These are phyloP conservation scores for Plebejus argus DNA, from an alignment of 2,888 invertebrate genomes.

Conservation along the genomic window DNA sequence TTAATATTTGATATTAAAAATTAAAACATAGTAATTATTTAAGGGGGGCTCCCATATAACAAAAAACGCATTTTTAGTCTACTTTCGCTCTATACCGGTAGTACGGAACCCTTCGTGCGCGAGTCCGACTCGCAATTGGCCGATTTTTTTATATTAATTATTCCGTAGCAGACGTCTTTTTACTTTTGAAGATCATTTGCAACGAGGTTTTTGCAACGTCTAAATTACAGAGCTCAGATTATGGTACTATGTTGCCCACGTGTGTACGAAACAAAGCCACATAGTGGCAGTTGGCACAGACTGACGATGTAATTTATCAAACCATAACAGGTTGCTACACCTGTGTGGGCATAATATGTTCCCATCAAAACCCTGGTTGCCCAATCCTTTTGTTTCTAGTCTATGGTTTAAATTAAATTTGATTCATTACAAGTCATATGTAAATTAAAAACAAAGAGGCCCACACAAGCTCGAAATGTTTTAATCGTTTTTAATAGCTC, in stretches of 20 bases:
- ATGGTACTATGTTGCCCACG: not conserved
- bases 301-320: constrained; percentile 30
- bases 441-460: constrained; percentile 6
- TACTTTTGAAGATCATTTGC: not conserved
- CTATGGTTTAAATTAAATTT: constrained; percentile 14
- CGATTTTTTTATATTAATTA: no score
- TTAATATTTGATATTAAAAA: no score
- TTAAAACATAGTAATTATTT: no score
- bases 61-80: no score
- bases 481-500: not conserved
- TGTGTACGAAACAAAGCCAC: constrained; percentile 26
- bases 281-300: not conserved
- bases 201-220: not conserved
- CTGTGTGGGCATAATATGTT: constrained; percentile 31
- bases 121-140: no score
- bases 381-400: constrained; percentile 30
- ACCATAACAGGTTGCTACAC: constrained; percentile 33
- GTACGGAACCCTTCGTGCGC: no score
- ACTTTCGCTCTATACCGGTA: no score
- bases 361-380: constrained; percentile 30
- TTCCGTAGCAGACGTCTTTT: not conserved
- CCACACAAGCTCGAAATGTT: not conserved
- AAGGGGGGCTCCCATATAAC: no score
- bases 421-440: not conserved
- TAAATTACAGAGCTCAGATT: not conserved